These are phyloP conservation scores for Heliconius charithonia DNA, from an alignment of 2,888 invertebrate species.

Conservation along the genomic window DNA sequence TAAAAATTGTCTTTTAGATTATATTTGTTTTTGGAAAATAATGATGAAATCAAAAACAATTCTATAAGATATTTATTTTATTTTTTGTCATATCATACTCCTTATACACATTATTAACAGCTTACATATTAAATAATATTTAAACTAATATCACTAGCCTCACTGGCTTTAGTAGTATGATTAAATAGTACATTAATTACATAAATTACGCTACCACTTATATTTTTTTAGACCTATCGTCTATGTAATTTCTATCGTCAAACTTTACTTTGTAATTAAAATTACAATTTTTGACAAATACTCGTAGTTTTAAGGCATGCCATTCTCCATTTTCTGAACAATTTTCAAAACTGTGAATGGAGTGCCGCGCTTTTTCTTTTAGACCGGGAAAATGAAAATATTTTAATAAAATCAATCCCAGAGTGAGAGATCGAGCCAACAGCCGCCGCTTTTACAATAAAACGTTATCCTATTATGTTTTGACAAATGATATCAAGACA, in stretches of 20 bases:
- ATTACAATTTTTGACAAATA: too few relatives aligned
- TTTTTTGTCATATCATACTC: too few relatives aligned
- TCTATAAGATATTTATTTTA: too few relatives aligned
- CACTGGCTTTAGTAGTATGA: background rate
- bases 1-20: too few relatives aligned
- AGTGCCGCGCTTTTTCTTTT: background rate
- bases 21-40: too few relatives aligned
- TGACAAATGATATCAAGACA: too few relatives aligned
- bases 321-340: background rate
- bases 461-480: too few relatives aligned
- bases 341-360: too few relatives aligned
- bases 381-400: background rate
- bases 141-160: constrained; percentile 33
- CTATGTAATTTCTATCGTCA: too few relatives aligned
- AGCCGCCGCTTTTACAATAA: background rate
- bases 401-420: background rate
- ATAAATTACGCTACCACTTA: background rate
- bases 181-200: background rate
- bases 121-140: constrained; percentile 19
- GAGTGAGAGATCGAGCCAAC: background rate
- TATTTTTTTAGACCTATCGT: background rate
- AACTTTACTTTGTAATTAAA: too few relatives aligned
- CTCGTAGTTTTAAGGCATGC: background rate
- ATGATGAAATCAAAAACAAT: too few relatives aligned
- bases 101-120: background rate